phyloP scores from a whole-genome alignment of 2,888 invertebrate genomes.

The Cyaniris semiargus region DNA sequence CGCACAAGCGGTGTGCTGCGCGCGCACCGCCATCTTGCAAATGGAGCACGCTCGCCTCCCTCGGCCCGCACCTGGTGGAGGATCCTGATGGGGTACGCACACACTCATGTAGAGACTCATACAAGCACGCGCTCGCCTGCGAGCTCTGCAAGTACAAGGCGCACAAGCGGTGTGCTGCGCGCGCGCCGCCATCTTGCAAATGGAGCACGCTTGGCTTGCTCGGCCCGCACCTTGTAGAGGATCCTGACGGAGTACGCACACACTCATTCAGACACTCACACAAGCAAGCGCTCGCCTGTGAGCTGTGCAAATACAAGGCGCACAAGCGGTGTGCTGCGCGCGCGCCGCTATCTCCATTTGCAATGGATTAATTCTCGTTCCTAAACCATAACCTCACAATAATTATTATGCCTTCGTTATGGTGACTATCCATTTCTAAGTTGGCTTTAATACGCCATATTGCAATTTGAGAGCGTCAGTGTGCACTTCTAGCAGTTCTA shows the following conservation, averaged over 20 bases:
- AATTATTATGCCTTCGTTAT: too few relatives aligned
- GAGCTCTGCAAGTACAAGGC: constrained; percentile 87
- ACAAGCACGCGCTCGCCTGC: constrained; percentile 43
- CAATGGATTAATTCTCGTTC: too few relatives aligned
- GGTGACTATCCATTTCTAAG: too few relatives aligned
- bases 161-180: constrained; percentile 96
- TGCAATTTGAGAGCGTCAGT: too few relatives aligned
- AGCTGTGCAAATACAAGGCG: constrained; percentile 87
- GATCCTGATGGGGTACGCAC: constrained; percentile 91
- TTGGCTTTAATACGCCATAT: too few relatives aligned
- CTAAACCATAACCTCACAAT: too few relatives aligned
- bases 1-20: constrained; percentile 96
- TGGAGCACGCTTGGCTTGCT: constrained; percentile 98
- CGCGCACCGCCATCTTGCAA: constrained; percentile 97
- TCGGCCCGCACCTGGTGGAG: constrained; percentile 97
- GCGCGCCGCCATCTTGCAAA: constrained; percentile 96
- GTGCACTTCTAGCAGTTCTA: too few relatives aligned
- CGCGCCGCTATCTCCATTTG: constrained; percentile 96
- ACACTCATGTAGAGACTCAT: neutral
- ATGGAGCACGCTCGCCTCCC: constrained; percentile 97
- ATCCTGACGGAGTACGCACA: constrained; percentile 89
- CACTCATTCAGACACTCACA: neutral
- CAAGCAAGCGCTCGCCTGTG: too few relatives aligned
- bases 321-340: constrained; percentile 97
- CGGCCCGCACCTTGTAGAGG: constrained; percentile 96